Evolutionary conservation across 2,797 vertebrate genomes (phyloP), one percentile per base, ranked within the genome.

Genomic region (Enteromius unitaeniatus): DNA sequence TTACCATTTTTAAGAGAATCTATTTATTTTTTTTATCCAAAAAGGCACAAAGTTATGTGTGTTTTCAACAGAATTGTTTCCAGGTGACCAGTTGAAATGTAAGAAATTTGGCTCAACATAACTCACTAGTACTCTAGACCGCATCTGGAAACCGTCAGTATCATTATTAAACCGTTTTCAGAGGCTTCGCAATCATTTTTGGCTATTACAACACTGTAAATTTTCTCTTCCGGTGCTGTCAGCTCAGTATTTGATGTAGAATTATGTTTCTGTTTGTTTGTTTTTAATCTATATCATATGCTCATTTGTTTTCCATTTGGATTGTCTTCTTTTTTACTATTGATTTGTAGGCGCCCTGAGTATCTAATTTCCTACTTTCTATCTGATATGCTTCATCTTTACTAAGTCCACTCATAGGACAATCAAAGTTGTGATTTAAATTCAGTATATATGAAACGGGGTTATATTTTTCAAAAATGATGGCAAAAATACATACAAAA

Each of bases 191-290:
- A 49, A 78, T 84, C 60, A 60, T 77, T 85, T 64, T 82, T 58
- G 76, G 83, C 78, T 70, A 82, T 74, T 86, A 81, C 67, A 65
- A 86, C 82, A 78, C 79, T 84, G 80, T 89, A 85, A 53, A 81
- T 82, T 88, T 84, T 79, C 55, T 85, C 68, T 83, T 67, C 72
- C 31, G 28, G 82, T 88, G 84, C 77, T 87, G 82, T 89, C 84
- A 58, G 79, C 80, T 87, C 82, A 87, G 86, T 88, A 87, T 89
- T 89, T 86, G 84, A 79, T 89, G 84, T 89, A 88, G 87, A 88
- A 86, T 85, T 88, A 86, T 82, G 77, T 79, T 70, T 82, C n/a
- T 14, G 19, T 75, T 79, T 73, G 42, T 84, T 81, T 47, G 83
- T 81, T 82, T 84, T 82, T 81, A 86, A 83, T 85, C 82, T 87